These are phyloP conservation scores for Augiades crinisus DNA, from an alignment of 2,888 invertebrate genomes.

Conservation along the genomic window DNA sequence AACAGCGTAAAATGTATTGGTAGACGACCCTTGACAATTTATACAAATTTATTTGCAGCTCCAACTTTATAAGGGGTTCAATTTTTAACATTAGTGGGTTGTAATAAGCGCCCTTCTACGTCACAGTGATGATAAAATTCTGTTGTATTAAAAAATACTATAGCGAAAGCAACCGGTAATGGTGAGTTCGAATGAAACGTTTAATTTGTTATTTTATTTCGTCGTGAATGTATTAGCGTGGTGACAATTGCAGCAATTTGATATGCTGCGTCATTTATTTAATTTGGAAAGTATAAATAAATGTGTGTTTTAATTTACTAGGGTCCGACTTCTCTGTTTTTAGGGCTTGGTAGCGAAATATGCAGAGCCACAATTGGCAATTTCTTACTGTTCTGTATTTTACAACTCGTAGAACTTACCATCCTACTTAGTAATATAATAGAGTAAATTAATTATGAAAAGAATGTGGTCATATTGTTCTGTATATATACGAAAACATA, in stretches of 20 bases:
- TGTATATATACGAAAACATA: too few relatives aligned
- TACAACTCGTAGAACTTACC: too few relatives aligned
- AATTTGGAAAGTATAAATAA: slow-evolving; percentile 42
- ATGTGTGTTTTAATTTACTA: slow-evolving; percentile 19
- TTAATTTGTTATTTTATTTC: slow-evolving; percentile 74
- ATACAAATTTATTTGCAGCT: background rate
- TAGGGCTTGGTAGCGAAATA: too few relatives aligned
- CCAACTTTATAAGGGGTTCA: too few relatives aligned
- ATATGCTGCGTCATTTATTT: slow-evolving; percentile 64
- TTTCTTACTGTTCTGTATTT: too few relatives aligned
- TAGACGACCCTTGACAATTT: background rate
- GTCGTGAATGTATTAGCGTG: slow-evolving; percentile 55
- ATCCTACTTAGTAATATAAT: too few relatives aligned
- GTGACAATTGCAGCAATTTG: slow-evolving; percentile 45
- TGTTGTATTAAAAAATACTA: slow-evolving; percentile 36
- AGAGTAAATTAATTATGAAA: too few relatives aligned
- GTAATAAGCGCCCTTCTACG: background rate
- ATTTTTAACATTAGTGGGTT: background rate
- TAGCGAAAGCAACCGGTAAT: slow-evolving; percentile 67
- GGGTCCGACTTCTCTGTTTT: too few relatives aligned
- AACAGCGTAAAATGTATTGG: background rate
- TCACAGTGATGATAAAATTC: background rate
- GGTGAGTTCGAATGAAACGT: slow-evolving; percentile 72
- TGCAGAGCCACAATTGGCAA: too few relatives aligned
- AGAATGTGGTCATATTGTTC: too few relatives aligned